Conservation (phyloP, 2,888 invertebrate genomes). For the Agrotis segetum region DNA sequence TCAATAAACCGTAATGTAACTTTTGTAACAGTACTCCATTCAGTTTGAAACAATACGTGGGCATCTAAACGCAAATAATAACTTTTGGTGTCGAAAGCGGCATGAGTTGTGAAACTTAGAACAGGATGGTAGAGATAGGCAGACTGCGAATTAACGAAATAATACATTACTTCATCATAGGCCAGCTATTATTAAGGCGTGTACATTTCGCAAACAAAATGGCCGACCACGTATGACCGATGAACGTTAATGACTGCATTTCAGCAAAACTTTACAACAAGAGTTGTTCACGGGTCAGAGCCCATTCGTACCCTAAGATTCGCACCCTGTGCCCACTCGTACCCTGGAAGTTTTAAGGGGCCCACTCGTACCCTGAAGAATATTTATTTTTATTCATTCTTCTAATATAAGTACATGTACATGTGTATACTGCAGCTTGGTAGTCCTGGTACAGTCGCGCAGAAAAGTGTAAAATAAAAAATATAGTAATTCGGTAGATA, state of each 20-base stretch:
- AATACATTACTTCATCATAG: conserved; percentile 25
- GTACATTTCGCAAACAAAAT: conserved; percentile 20
- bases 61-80: conserved; percentile 64
- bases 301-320: no score
- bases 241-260: conserved; percentile 8
- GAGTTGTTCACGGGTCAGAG: conserved; percentile 13
- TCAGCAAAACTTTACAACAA: conserved; percentile 34
- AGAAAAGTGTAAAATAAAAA: no score
- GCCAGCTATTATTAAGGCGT: background rate
- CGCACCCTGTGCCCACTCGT: no score
- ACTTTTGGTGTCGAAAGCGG: conserved; percentile 65
- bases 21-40: conserved; percentile 69
- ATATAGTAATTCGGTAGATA: no score
- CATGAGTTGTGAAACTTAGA: conserved; percentile 50
- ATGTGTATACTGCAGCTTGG: no score
- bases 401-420: no score
- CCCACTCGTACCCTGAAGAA: no score
- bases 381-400: no score
- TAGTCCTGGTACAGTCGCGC: no score
- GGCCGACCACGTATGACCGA: background rate
- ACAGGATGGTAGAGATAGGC: conserved; percentile 33
- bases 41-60: conserved; percentile 61
- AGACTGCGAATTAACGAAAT: conserved; percentile 46
- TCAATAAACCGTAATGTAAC: conserved; percentile 84
- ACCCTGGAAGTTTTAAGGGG: no score